Evolutionary conservation across 2,888 invertebrate species (phyloP).

Genomic region (Amblyjoppa fuscipennis): DNA sequence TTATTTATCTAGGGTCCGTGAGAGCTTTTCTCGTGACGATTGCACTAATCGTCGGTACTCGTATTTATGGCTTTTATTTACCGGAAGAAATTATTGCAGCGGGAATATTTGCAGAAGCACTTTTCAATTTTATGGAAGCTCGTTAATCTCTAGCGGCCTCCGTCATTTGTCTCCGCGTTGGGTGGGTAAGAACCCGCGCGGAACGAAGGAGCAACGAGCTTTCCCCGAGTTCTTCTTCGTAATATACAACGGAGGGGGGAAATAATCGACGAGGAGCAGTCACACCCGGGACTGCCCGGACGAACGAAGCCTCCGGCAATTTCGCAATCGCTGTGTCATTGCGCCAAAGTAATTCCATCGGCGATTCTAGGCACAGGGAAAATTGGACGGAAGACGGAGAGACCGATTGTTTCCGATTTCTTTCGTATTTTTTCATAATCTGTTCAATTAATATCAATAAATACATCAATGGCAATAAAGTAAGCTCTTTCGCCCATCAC

Average conservation of each 20-base stretch:
- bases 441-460: background rate
- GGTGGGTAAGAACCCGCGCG: slow-evolving; percentile 37
- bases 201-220: slow-evolving; percentile 71
- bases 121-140: slow-evolving; percentile 73
- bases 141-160: slow-evolving; percentile 76
- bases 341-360: slow-evolving; percentile 84
- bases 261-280: slow-evolving; percentile 68
- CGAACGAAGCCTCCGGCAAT: slow-evolving; percentile 72
- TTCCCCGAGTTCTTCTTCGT: slow-evolving; percentile 26
- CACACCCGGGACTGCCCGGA: slow-evolving; percentile 71
- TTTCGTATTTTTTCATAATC: slow-evolving; percentile 4
- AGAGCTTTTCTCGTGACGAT: background rate
- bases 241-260: slow-evolving; percentile 53
- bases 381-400: slow-evolving; percentile 4
- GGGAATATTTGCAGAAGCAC: slow-evolving; percentile 61
- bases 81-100: slow-evolving; percentile 40
- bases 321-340: slow-evolving; percentile 84
- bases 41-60: background rate
- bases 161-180: slow-evolving; percentile 79
- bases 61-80: background rate
- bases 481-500: too few relatives aligned
- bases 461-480: background rate
- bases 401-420: slow-evolving; percentile 39
- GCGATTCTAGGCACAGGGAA: slow-evolving; percentile 66
- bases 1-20: too few relatives aligned